phyloP scores from a whole-genome alignment of 2,888 invertebrate genomes.

The Tetranychus truncatus region DNA sequence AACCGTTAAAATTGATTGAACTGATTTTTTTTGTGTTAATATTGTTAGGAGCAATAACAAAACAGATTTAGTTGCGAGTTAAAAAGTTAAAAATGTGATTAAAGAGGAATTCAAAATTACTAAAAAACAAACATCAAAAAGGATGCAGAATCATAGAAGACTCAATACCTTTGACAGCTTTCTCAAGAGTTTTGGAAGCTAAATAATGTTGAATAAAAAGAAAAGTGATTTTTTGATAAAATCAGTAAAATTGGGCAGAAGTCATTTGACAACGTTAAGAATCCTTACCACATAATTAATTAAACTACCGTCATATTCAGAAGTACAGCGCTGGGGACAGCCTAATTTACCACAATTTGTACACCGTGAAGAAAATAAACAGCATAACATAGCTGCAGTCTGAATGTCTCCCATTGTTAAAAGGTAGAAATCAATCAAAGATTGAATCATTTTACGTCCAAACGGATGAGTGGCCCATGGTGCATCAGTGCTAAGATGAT shows the following conservation, averaged over 20 bases:
- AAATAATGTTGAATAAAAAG: background rate
- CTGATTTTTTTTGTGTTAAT: too few relatives aligned
- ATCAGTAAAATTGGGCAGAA: too few relatives aligned
- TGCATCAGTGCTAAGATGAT: constrained; percentile 35
- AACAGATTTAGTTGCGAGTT: too few relatives aligned
- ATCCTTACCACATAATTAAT: background rate
- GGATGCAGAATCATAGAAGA: background rate
- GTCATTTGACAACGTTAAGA: too few relatives aligned
- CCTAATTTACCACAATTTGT: background rate
- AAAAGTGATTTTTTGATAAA: background rate
- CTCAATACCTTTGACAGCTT: background rate
- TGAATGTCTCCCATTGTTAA: constrained; percentile 55
- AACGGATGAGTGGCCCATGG: constrained; percentile 69
- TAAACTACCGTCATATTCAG: background rate
- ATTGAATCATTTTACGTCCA: constrained; percentile 61
- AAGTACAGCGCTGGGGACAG: background rate
- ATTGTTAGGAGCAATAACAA: too few relatives aligned
- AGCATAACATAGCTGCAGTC: constrained; percentile 80
- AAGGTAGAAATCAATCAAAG: constrained; percentile 40
- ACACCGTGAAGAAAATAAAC: constrained; percentile 43
- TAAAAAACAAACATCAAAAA: background rate
- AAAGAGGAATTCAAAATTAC: background rate
- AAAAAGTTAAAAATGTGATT: background rate
- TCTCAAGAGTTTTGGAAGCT: background rate
- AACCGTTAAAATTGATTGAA: background rate